Conservation (phyloP, 2,888 invertebrate genomes). For the Lasioglossum morio region DNA sequence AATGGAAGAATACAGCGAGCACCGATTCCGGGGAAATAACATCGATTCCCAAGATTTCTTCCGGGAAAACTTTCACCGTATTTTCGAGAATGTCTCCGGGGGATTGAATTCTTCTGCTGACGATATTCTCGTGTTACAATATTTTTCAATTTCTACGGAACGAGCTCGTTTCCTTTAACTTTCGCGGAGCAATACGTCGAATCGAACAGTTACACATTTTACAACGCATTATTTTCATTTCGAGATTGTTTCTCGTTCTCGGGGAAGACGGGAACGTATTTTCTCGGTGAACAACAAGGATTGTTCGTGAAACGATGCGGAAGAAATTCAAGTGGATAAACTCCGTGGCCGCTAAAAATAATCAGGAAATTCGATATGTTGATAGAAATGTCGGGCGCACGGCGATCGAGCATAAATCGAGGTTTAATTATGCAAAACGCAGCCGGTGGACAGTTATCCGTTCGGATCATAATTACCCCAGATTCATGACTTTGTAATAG, state of each 20-base stretch:
- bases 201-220: background rate
- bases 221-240: background rate
- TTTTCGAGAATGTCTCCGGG: conserved; percentile 3
- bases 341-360: background rate
- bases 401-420: conserved; percentile 32
- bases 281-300: background rate
- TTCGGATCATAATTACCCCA: conserved; percentile 34
- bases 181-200: background rate
- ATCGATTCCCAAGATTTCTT: conserved; percentile 24
- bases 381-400: conserved; percentile 15
- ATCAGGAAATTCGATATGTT: background rate
- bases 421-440: conserved; percentile 48
- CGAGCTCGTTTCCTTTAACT: background rate
- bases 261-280: background rate
- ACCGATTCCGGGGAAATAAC: conserved; percentile 16
- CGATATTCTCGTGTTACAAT: background rate
- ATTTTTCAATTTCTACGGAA: background rate
- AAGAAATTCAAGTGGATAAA: background rate
- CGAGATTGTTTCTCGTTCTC: background rate
- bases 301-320: background rate
- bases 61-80: conserved; percentile 6
- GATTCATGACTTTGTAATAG: conserved; percentile 40
- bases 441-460: conserved; percentile 27
- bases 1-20: background rate
- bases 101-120: conserved; percentile 25